Conservation (phyloP, 2,888 invertebrate species). For the Apamea sordens region DNA sequence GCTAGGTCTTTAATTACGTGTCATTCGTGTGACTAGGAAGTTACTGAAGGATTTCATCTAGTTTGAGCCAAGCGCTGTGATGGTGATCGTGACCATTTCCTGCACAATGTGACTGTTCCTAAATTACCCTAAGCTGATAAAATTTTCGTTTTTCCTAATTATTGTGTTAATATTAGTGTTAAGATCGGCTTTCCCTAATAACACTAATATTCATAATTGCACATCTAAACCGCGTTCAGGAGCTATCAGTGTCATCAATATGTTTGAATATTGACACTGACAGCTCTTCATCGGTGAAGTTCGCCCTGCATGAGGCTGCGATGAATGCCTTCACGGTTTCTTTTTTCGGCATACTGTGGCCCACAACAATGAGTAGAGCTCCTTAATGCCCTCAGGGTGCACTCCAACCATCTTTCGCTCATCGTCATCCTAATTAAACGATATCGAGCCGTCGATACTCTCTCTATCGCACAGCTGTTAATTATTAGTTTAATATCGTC, state of each 20-base stretch:
- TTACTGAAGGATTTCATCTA: background rate
- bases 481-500: constrained; percentile 51
- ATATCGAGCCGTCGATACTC: constrained; percentile 53
- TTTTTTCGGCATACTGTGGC: background rate
- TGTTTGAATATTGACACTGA: background rate
- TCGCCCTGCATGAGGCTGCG: background rate
- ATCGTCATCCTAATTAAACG: constrained; percentile 46
- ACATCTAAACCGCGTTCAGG: too few relatives aligned
- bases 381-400: constrained; percentile 18
- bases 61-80: background rate
- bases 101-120: background rate
- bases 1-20: background rate
- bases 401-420: background rate
- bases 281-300: background rate
- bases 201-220: too few relatives aligned
- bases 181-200: background rate
- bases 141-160: background rate
- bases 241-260: background rate
- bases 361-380: constrained; percentile 6
- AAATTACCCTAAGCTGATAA: background rate
- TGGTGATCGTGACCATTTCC: background rate
- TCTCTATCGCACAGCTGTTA: constrained; percentile 49
- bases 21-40: background rate
- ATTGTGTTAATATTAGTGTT: background rate
- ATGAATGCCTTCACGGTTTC: background rate